A percentile compares a stretch with the other conserved stretches of the same genome.
These are phyloP conservation scores for Echinarachnius parma DNA, from an alignment of 53 echinoderm and acorn worm genomes.

Conservation along the genomic window DNA sequence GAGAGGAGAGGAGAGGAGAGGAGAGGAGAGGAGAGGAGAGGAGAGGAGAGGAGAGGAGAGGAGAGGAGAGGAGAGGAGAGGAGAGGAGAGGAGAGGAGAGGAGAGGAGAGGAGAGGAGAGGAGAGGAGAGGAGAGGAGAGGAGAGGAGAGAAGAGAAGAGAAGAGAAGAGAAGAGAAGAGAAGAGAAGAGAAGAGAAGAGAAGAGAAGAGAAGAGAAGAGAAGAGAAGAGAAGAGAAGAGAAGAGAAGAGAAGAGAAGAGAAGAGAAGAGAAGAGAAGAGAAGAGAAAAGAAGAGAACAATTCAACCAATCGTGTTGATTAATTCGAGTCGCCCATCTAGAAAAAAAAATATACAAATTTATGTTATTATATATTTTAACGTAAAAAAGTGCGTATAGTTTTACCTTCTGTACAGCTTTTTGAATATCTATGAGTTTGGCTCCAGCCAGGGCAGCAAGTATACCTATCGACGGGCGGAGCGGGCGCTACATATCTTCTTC, in stretches of 20 bases:
- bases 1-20: conserved; percentile 1
- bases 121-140: neutral
- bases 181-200: too few species aligned
- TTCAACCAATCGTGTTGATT: too few species aligned
- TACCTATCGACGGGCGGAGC: conserved; percentile 32
- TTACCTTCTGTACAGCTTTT: conserved; percentile 83
- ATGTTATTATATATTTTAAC: too few species aligned
- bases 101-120: neutral
- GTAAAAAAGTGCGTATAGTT: too few species aligned
- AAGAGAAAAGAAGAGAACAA: too few species aligned
- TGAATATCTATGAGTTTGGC: conserved; percentile 56
- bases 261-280: too few species aligned
- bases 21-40: conserved; percentile 1
- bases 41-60: conserved; percentile 1
- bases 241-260: too few species aligned
- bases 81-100: conserved; percentile 1
- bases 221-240: too few species aligned
- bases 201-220: too few species aligned
- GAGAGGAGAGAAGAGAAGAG: neutral
- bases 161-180: neutral
- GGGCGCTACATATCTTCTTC: conserved; percentile 58
- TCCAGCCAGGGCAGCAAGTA: conserved; percentile 87
- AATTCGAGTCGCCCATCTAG: too few species aligned
- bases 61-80: neutral
- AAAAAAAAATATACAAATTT: too few species aligned